Evolutionary conservation across 2,888 invertebrate species (phyloP).

Genomic region (Eulithis testata): DNA sequence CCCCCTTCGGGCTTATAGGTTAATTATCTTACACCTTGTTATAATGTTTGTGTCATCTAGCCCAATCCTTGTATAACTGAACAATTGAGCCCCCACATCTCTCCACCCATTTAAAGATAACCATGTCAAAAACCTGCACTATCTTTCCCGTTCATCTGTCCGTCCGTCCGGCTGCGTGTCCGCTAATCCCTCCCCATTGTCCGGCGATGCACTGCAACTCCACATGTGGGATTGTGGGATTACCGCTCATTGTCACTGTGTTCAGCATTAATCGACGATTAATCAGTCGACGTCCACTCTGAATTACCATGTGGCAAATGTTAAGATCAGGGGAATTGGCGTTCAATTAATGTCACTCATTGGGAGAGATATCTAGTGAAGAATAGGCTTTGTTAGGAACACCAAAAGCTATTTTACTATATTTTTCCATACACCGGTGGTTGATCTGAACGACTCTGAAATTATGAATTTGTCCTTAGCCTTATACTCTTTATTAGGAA

Average conservation of each 20-base stretch:
- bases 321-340: slow-evolving; percentile 5
- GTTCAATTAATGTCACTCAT: not conserved
- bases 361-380: not conserved
- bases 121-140: slow-evolving; percentile 18
- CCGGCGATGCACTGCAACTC: slow-evolving; percentile 18
- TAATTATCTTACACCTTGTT: no score
- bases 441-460: no score
- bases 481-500: no score
- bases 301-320: slow-evolving; percentile 24
- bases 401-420: no score
- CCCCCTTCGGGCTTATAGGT: no score
- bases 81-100: no score
- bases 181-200: slow-evolving; percentile 33
- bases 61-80: no score
- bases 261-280: slow-evolving; percentile 29
- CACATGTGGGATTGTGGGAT: slow-evolving; percentile 35
- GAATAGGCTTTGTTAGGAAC: not conserved
- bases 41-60: no score
- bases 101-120: not conserved
- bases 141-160: slow-evolving; percentile 17
- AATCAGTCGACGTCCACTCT: slow-evolving; percentile 28
- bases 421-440: no score
- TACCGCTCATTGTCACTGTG: slow-evolving; percentile 31
- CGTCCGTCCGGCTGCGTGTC: slow-evolving; percentile 17
- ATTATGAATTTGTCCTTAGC: no score